Evolutionary conservation across 2,888 invertebrate species (phyloP), one percentile per base, ranked within the genome.

Genomic region (Eristalis pertinax): DNA sequence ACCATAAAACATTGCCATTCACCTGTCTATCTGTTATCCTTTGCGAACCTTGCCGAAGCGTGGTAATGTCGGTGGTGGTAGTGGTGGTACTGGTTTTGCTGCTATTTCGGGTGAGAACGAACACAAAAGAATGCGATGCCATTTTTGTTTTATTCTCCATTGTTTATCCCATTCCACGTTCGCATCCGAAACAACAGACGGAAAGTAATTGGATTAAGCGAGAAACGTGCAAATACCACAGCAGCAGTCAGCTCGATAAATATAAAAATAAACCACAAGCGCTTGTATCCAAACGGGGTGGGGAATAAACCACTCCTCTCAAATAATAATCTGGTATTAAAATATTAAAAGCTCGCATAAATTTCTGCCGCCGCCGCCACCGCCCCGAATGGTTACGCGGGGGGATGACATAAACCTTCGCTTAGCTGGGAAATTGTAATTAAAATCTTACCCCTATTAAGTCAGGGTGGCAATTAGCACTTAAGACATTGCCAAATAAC

Each of bases 381-480:
- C 19, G 13, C 50, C 8, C 5, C 15, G 43, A 5, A n/a, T 50
- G 43, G 19, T 50, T 7, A 1, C 2, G n/a, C 15, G 1, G 19
- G 7, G 74, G 41, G 62, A 35, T 15, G 56, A 70, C 41, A 65
- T 26, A 63, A 74, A 70, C 32, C 65, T 26, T 62, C 75, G 60
- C 72, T 79, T 78, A 60, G 43, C 26, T 32, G 38, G 64, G 22
- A 73, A 73, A 68, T 73, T 73, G 84, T 80, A 84, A 87, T 87
- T 87, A 87, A 87, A 87, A 87, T 87, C 87, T 87, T 84, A 87
- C 87, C 87, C 79, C 87, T 73, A 84, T 79, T 87, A 79, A 64
- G 38, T 38, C 62, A 63, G 81, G 83, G 75, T 83, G 63, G 79
- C 77, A 78, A 86, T 86, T 83, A 86, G 69, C 83, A 86, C 86